A percentile compares a stretch with the other conserved stretches of the same genome.
phyloP scores from a whole-genome alignment of 2,888 invertebrate genomes.

The Cerastis rubricosa region DNA sequence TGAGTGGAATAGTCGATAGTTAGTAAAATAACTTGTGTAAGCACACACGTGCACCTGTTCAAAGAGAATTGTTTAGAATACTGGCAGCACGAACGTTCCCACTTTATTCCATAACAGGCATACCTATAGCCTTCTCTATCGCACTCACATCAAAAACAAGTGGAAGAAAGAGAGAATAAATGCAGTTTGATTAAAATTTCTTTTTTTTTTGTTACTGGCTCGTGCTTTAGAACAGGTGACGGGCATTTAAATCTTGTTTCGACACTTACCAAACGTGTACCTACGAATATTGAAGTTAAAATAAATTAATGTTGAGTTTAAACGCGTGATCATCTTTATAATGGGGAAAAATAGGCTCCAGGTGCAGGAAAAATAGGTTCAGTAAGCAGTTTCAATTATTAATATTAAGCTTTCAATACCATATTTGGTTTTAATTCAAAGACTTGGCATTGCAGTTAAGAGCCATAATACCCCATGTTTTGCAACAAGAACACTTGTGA shows the following conservation, averaged over 20 bases:
- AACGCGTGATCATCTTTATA: background rate
- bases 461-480: background rate
- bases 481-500: background rate
- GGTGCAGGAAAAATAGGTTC: too few species aligned
- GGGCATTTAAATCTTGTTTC: constrained; percentile 48
- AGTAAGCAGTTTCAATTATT: constrained; percentile 19
- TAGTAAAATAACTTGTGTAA: constrained; percentile 83
- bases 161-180: constrained; percentile 49
- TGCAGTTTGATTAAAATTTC: constrained; percentile 47
- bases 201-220: constrained; percentile 64
- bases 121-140: constrained; percentile 44
- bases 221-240: constrained; percentile 59
- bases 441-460: background rate
- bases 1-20: constrained; percentile 77
- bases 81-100: constrained; percentile 66
- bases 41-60: constrained; percentile 87
- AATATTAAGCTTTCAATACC: constrained; percentile 15
- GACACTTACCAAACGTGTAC: constrained; percentile 28
- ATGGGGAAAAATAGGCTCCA: constrained; percentile 4
- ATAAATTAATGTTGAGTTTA: constrained; percentile 8
- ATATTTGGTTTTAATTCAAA: background rate
- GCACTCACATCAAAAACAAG: constrained; percentile 20
- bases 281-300: constrained; percentile 33
- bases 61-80: constrained; percentile 83
- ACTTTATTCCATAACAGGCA: constrained; percentile 66